Base-by-base conservation (phyloP, 2,797 vertebrate species). In the Poeciliopsis paucimaculata region DNA sequence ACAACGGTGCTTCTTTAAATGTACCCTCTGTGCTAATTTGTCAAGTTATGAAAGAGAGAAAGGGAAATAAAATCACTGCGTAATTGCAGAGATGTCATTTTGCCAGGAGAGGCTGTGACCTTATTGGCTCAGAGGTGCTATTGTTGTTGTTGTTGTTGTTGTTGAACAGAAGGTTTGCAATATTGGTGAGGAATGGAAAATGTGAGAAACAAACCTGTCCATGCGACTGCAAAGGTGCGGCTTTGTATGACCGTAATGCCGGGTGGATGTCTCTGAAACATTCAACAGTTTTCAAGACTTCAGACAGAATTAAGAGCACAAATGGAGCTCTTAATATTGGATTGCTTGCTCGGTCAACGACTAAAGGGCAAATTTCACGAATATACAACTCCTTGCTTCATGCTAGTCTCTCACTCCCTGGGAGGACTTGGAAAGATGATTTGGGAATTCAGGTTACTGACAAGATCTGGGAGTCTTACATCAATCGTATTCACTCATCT, bases 1-100 rank as follows among this genome's bases (percentile, higher is more conserved):
- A 90, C 76, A 87, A 89, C 80, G 92, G 88, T 80, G 87, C 84
- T 90, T 93, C 93, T 85, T 93, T 92, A 94, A 95, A 95, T 93
- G 94, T 84, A 87, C 86, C 85, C 82, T 87, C 64, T 80, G 81
- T 76, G 43, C 84, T 92, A 89, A 89, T 82, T 89, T 93, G 92
- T 93, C 84, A 86, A 90, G 70, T 86, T 87, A 51, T 41, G 26
- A 47, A 31, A 31, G 26, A 39, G 1, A n/a, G 47, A 57, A 23
- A 20, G 36, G 16, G 11, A 31, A 62, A 74, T 77, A 34, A 15
- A 71, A 11, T 31, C 13, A 68, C 23, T 74, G 83, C 71, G 68
- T 80, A 78, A 82, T 87, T 66, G 82, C 53, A 47, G 78, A 81
- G 77, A 84, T 87, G 81, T 47, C 18, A 84, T 74, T 84, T 85